Percentiles rank a stretch among this genome's conserved stretches.
phyloP scores from a whole-genome alignment of 2,113 vertebrate genomes.

The Triplophysa dalaica region DNA sequence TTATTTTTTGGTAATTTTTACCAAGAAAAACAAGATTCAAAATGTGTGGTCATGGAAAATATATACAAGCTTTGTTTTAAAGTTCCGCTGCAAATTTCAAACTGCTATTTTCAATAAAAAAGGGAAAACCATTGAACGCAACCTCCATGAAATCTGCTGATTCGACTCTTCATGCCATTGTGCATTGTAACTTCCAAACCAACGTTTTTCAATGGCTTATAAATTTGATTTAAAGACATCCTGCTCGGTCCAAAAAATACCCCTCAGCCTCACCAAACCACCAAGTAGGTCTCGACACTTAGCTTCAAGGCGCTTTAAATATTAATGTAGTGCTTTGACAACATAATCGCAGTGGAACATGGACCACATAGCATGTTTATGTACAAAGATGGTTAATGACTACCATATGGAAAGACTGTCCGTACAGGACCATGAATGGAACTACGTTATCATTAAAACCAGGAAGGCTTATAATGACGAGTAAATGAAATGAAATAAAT shows the following conservation, averaged over 20 bases:
- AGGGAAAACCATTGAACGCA: not conserved
- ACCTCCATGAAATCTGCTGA: constrained; percentile 27
- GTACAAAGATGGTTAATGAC: constrained; percentile 57
- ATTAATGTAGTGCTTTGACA: constrained; percentile 54
- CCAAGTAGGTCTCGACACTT: constrained; percentile 50
- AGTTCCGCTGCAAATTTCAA: not conserved
- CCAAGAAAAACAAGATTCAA: not conserved
- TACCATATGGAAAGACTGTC: constrained; percentile 59
- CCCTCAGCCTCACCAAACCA: constrained; percentile 55
- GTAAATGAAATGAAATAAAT: constrained; percentile 32
- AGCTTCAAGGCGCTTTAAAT: constrained; percentile 54
- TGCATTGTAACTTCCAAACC: constrained; percentile 46
- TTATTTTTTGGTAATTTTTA: not conserved
- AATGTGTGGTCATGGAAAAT: constrained; percentile 19
- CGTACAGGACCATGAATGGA: constrained; percentile 19
- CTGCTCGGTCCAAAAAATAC: constrained; percentile 41
- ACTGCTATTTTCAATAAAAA: not conserved
- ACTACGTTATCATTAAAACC: constrained; percentile 35
- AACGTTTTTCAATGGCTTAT: constrained; percentile 48
- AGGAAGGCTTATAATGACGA: constrained; percentile 44
- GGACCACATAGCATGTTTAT: constrained; percentile 56
- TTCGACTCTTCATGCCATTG: constrained; percentile 38
- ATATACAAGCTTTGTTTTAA: constrained; percentile 10
- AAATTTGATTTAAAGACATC: constrained; percentile 46
- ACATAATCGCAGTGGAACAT: constrained; percentile 45